Evolutionary conservation across 2,888 invertebrate genomes (phyloP), one percentile per base, ranked within the genome.

Genomic region (Megamerina dolium): DNA sequence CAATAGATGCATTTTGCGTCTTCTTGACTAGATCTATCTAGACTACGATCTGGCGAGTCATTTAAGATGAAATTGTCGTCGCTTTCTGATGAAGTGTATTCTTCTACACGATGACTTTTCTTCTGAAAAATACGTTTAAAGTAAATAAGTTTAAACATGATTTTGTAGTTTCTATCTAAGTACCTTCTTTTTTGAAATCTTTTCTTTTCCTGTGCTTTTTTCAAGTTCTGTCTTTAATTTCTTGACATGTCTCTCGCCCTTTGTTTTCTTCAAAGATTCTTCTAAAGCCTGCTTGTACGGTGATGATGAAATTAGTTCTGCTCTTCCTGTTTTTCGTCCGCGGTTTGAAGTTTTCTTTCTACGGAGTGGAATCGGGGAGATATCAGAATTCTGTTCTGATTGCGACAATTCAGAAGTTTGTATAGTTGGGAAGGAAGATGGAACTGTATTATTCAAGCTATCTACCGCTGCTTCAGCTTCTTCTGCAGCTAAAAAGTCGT

Each of bases 251-350:
- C 4, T 20, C 16, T 38, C 35, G 29, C 9, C 20, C n/a, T n/a
- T n/a, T n/a, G n/a, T n/a, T n/a, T n/a, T n/a, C n/a, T n/a, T n/a
- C n/a, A n/a, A n/a, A n/a, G n/a, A n/a, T n/a, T n/a, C 41, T 45
- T 45, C 45, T 16, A 33, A 35, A 44, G 31, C 44, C 40, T 40
- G 44, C 21, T 41, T 45, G 32, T 45, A 45, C 19, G 45, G 45
- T 33, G 41, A 41, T 14, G 45, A 41, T 37, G 40, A 30, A 37
- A 41, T 45, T 23, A 45, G 40, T 32, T 45, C 45, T 41, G 37
- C 31, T 29, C 37, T 37, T 45, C 35, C 45, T 35, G 35, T 34
- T 36, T 42, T 42, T 42, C 42, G 10, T 38, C 38, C 38, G 21
- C 38, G 38, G 37, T 37, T 46, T 34, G 45, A 37, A 35, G 30